Evolutionary conservation across 2,888 invertebrate genomes (phyloP), one percentile per base, ranked within the genome.

Genomic region (Scaptodrosophila latifasciaeformis): DNA sequence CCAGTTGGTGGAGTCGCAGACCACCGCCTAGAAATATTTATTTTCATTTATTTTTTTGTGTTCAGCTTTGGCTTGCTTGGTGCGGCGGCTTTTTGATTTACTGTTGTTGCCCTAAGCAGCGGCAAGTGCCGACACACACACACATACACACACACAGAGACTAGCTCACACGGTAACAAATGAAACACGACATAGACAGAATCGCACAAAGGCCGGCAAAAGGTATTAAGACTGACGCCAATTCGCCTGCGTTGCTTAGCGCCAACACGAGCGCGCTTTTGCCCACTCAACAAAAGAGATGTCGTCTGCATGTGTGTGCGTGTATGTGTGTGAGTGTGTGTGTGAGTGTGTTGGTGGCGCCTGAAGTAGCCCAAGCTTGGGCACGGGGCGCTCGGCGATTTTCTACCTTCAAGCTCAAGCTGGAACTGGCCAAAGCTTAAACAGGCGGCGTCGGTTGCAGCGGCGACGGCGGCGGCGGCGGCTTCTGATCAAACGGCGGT

Each of bases 181-280:
- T n/a, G n/a, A n/a, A n/a, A n/a, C n/a, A n/a, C n/a, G n/a, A n/a
- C n/a, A n/a, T n/a, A n/a, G n/a, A n/a, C n/a, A n/a, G n/a, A n/a
- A n/a, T n/a, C n/a, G n/a, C 19, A 10, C 44, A 27, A 37, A 50
- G 27, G n/a, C 6, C 13, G 57, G 54, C 40, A 49, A 49, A 59
- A 64, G 72, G 72, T 67, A 72, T 67, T 62, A 72, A 70, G 70
- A 54, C 76, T 67, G 72, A 74, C 72, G 72, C 72, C 76, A 74
- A 72, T 72, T 72, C 76, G 72, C 72, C 76, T 70, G 69, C 54
- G 59, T 61, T 62, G 59, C 69, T 70, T 67, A 68, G 69, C 69
- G 71, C 69, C 70, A 62, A 62, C 54, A 59, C 66, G 43, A 34
- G 7, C 12, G 34, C 34, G 12, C 34, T n/a, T 27, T 27, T 27